These are phyloP conservation scores for Podarcis siculus DNA, from an alignment of 2,797 vertebrate genomes.

Conservation along the genomic window DNA sequence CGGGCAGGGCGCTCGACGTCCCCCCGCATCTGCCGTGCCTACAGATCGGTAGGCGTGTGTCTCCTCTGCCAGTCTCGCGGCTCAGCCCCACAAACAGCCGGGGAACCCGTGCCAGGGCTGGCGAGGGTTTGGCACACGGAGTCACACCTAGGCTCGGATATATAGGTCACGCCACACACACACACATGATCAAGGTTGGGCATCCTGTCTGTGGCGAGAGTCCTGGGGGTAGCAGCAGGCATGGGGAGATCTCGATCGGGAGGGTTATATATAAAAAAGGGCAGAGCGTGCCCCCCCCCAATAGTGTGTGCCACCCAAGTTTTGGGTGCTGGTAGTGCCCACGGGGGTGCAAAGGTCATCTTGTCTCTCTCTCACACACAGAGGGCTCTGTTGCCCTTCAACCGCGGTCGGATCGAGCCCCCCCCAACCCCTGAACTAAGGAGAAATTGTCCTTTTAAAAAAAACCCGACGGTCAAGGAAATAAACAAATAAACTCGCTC, in stretches of 20 bases:
- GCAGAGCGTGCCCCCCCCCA: not conserved
- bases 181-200: not conserved
- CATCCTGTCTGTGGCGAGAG: not conserved
- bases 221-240: not conserved
- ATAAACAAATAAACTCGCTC: not conserved
- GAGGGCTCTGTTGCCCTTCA: not conserved
- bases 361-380: not conserved
- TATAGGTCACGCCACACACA: slow-evolving; percentile 10
- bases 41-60: not conserved
- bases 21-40: too few species aligned
- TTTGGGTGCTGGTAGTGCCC: not conserved
- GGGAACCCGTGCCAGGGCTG: not conserved
- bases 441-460: not conserved
- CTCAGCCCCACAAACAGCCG: not conserved
- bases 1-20: too few species aligned
- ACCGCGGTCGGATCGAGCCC: not conserved
- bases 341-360: not conserved
- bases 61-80: too few species aligned
- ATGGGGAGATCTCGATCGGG: not conserved
- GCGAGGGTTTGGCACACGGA: not conserved
- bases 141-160: not conserved
- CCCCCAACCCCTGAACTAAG: too few species aligned
- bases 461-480: too few species aligned
- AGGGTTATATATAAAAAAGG: too few species aligned
- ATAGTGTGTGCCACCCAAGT: not conserved